Evolutionary conservation across 1,140 invertebrate species (phyloP), one percentile per base, ranked within the genome.

Genomic region (Zaprionus nigranus): DNA sequence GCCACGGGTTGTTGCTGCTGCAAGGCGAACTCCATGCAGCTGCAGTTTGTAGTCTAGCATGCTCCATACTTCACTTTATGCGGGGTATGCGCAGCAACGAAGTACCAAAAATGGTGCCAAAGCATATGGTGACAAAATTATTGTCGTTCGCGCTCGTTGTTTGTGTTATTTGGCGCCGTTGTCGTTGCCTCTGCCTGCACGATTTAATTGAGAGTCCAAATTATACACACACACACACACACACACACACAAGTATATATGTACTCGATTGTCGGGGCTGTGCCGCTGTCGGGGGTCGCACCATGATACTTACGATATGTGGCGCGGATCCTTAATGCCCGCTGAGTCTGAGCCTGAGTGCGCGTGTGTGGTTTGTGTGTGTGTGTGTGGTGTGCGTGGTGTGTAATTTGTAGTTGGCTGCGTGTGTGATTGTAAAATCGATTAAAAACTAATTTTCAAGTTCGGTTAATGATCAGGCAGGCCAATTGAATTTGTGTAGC

Each of bases 381-480:
- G 36, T 75, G 22, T 65, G 46, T 3, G 46, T 20, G 34, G 20
- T 59, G 24, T 51, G 22, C 26, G 26, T 17, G 22, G 46, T 66
- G 49, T 79, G 51, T 86, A 82, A 79, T 86, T 86, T 82, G 70
- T 79, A 51, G 75, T 64, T 61, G 59, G 63, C 51, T 79, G 74
- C 67, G 78, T 76, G 78, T 81, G 84, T 76, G 59, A 76, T 72
- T 91, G 76, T 82, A 78, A 91, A 91, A 91, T 91, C 88, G 88
- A 91, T 91, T 91, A 91, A 82, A 91, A 91, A 91, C 81, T 80
- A 88, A 91, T 91, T 91, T 90, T 84, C 83, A 79, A 79, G 40
- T 72, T 66, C 36, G 57, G 24, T 75, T 75, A 75, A 75, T 70
- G 72, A 63, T 53, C 51, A 69, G 58, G 49, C 22, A 34, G 24